A percentile compares a stretch with the other conserved stretches of the same genome.
These are phyloP conservation scores for Pedetes capensis DNA, from an alignment of 2,113 vertebrate genomes.

Conservation along the genomic window DNA sequence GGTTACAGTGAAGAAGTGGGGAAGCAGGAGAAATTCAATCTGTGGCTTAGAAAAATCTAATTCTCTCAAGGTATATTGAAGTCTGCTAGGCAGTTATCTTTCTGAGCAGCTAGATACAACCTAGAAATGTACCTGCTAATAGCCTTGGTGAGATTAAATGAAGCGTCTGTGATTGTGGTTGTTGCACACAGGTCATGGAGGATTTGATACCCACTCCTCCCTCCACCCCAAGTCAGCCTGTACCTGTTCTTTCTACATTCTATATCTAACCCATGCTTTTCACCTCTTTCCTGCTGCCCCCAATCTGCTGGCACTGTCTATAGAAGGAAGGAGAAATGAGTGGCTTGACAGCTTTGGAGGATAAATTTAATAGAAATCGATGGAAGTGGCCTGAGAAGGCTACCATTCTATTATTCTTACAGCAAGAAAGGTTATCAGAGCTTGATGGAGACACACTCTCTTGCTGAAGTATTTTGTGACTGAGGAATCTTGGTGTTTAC, in stretches of 20 bases:
- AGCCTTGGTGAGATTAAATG: slow-evolving; percentile 74
- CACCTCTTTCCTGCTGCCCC: slow-evolving; percentile 9
- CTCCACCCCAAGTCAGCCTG: not conserved
- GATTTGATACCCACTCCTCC: not conserved
- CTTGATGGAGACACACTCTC: slow-evolving; percentile 67
- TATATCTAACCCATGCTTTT: not conserved
- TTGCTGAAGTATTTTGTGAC: slow-evolving; percentile 73
- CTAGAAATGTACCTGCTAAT: slow-evolving; percentile 69
- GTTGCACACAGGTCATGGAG: slow-evolving; percentile 1
- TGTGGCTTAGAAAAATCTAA: slow-evolving; percentile 78
- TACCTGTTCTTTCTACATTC: not conserved
- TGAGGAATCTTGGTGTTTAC: slow-evolving; percentile 64
- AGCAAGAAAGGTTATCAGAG: slow-evolving; percentile 73
- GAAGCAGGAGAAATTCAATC: slow-evolving; percentile 61
- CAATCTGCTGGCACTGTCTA: slow-evolving; percentile 44
- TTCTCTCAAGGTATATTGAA: slow-evolving; percentile 79
- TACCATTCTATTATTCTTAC: slow-evolving; percentile 76
- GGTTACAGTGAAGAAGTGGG: slow-evolving; percentile 36
- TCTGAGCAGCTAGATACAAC: slow-evolving; percentile 65
- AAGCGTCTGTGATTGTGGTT: slow-evolving; percentile 74
- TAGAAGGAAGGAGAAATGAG: slow-evolving; percentile 59
- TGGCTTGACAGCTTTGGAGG: slow-evolving; percentile 72
- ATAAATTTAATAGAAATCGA: slow-evolving; percentile 81
- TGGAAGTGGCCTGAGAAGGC: slow-evolving; percentile 71
- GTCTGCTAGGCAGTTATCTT: slow-evolving; percentile 75